Evolutionary conservation across 2,113 vertebrate species (phyloP).

Genomic region (Speoplatyrhinus poulsoni): DNA sequence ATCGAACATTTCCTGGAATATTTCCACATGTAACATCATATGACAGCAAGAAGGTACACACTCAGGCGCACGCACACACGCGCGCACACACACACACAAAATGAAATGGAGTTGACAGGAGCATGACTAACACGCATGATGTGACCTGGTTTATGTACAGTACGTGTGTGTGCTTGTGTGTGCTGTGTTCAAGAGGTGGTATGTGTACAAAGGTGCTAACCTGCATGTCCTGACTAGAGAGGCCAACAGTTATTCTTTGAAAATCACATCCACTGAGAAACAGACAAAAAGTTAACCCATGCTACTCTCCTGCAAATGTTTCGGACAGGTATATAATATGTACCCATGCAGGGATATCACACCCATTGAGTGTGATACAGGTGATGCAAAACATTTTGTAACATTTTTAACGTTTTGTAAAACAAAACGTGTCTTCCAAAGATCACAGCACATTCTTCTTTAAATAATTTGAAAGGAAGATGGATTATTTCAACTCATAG

Average conservation of each 20-base stretch:
- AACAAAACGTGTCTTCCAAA: too few species aligned
- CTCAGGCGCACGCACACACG: background rate
- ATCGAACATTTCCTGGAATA: constrained; percentile 3
- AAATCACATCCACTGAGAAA: constrained; percentile 5
- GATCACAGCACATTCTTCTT: too few species aligned
- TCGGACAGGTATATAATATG: background rate
- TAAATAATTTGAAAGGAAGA: too few species aligned
- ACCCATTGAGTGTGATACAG: too few species aligned
- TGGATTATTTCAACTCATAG: too few species aligned
- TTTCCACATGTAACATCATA: constrained; percentile 8
- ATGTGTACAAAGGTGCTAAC: constrained; percentile 30
- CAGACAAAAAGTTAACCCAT: background rate
- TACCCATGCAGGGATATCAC: too few species aligned
- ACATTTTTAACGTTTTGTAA: too few species aligned
- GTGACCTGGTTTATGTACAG: constrained; percentile 13
- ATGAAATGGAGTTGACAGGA: background rate
- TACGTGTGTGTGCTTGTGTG: constrained; percentile 6
- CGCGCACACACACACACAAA: constrained; percentile 10
- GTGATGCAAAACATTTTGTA: too few species aligned
- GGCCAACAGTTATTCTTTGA: background rate
- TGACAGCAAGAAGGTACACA: constrained; percentile 4
- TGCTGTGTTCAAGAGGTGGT: constrained; percentile 9
- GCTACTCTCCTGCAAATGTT: background rate
- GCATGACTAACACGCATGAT: background rate
- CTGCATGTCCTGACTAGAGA: constrained; percentile 31